phyloP scores from a whole-genome alignment of 2,797 vertebrate species.

The Anomalospiza imberbis region DNA sequence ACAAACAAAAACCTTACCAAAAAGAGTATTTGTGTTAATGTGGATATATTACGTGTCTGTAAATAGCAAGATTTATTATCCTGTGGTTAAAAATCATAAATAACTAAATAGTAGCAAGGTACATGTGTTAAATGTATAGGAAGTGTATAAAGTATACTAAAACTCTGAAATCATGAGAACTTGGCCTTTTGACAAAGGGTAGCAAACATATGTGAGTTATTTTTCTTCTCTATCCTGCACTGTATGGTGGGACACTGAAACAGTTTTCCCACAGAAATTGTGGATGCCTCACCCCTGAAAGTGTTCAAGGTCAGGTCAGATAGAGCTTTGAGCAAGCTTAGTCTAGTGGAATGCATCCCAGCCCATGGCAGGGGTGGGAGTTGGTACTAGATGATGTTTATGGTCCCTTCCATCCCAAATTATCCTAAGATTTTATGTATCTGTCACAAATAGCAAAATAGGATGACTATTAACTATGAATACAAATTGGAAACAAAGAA shows the following conservation, averaged over 20 bases:
- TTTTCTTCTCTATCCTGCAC: not conserved
- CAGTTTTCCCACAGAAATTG: not conserved
- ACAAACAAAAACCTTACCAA: not conserved
- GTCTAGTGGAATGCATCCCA: rapidly evolving
- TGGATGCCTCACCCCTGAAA: not conserved
- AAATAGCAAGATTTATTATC: constrained; percentile 85
- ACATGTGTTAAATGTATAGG: constrained; percentile 76
- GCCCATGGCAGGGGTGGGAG: not conserved
- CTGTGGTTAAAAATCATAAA: constrained; percentile 78
- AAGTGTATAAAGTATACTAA: constrained; percentile 54
- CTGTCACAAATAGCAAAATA: not conserved
- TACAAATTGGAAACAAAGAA: not conserved
- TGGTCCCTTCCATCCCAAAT: not conserved
- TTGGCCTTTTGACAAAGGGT: constrained; percentile 2
- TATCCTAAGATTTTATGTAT: not conserved
- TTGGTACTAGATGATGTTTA: not conserved
- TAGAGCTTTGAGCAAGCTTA: not conserved
- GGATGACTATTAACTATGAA: not conserved
- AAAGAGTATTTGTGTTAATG: constrained; percentile 81
- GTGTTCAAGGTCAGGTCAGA: not conserved
- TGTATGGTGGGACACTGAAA: rapidly evolving
- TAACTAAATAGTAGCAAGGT: constrained; percentile 71
- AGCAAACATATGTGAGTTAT: not conserved
- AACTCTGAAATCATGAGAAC: constrained; percentile 34
- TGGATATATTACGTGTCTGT: constrained; percentile 75